phyloP scores from a whole-genome alignment of 2,888 invertebrate species.

The Nineta flava region DNA sequence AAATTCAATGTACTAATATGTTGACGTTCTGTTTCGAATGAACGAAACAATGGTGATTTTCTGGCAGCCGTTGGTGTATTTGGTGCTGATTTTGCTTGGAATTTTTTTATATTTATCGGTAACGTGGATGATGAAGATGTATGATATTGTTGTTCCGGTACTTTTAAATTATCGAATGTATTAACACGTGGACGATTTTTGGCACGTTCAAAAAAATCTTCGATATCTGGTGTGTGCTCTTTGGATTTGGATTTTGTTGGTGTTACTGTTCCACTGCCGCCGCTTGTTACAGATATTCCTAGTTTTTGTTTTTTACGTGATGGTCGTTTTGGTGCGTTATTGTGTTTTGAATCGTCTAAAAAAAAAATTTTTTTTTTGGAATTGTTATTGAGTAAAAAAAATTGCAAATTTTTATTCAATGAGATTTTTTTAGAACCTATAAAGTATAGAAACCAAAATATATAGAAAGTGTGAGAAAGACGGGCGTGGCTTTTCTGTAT shows the following conservation, averaged over 20 bases:
- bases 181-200: background rate
- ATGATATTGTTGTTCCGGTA: background rate
- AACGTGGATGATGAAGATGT: background rate
- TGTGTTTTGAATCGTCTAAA: background rate
- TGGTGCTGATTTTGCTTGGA: constrained; percentile 2
- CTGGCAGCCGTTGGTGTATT: background rate
- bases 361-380: too few species aligned
- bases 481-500: too few species aligned
- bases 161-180: background rate
- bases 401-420: too few species aligned
- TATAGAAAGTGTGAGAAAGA: too few species aligned
- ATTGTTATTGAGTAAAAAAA: too few species aligned
- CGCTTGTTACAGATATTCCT: background rate
- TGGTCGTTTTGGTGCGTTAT: background rate
- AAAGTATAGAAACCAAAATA: too few species aligned
- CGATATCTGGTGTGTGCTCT: background rate
- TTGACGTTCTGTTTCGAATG: constrained; percentile 1
- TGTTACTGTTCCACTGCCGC: background rate
- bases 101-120: background rate
- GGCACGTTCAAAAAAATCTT: constrained; percentile 2
- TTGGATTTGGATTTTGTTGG: background rate
- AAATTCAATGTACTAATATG: background rate
- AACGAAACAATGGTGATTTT: background rate
- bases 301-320: background rate
- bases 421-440: too few species aligned